A percentile compares a stretch with the other conserved stretches of the same genome.
Conservation (phyloP, 2,888 invertebrate genomes). For the Hirtodrosophila confusa region DNA sequence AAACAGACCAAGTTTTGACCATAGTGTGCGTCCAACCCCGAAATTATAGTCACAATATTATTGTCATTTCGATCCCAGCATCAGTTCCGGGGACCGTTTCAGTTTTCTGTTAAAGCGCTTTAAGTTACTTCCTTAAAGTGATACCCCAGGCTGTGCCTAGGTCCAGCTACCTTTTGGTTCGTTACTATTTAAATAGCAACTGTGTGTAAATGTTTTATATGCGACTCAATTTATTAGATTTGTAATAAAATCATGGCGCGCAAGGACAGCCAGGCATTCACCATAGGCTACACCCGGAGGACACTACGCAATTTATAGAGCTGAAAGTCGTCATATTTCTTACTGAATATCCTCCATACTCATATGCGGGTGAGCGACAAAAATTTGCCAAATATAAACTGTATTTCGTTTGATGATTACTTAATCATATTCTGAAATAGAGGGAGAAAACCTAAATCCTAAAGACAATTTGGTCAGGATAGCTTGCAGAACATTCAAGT, state of each 20-base stretch:
- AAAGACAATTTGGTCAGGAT: no score
- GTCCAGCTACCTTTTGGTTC: neutral
- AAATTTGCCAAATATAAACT: no score
- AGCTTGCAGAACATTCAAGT: no score
- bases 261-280: neutral
- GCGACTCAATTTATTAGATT: conserved; percentile 27
- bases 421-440: no score
- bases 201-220: conserved; percentile 15
- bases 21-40: conserved; percentile 8
- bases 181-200: conserved; percentile 1
- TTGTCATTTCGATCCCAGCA: conserved; percentile 11
- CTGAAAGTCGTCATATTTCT: no score
- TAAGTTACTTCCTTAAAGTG: no score
- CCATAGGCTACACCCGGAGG: neutral
- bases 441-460: no score
- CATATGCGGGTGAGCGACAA: no score
- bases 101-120: neutral
- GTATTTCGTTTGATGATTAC: no score
- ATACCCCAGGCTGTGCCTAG: neutral
- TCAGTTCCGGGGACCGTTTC: neutral
- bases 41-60: conserved; percentile 19
- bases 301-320: neutral
- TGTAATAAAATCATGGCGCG: conserved; percentile 7
- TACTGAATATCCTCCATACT: no score
- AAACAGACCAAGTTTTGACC: no score